Percentiles rank a stretch among this genome's conserved stretches.
Evolutionary conservation across 2,888 invertebrate genomes (phyloP).

Genomic region (Amorpha juglandis): DNA sequence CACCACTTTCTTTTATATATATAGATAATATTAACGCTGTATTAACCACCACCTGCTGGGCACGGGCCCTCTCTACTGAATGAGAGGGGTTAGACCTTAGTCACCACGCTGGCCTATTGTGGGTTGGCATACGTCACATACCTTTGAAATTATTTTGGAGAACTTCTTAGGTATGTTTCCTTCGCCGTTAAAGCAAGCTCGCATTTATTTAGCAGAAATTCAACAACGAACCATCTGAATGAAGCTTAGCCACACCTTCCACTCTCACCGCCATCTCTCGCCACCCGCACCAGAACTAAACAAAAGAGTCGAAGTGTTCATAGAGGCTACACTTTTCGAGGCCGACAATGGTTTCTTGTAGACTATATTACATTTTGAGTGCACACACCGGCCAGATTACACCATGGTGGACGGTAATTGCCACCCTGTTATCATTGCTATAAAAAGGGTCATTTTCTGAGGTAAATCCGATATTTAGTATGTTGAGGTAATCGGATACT

Average conservation of each 20-base stretch:
- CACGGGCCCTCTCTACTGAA: too few species aligned
- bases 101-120: too few species aligned
- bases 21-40: too few species aligned
- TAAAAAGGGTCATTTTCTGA: neutral
- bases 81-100: too few species aligned
- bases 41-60: too few species aligned
- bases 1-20: too few species aligned
- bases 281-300: conserved; percentile 30
- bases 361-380: conserved; percentile 47
- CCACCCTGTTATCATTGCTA: conserved; percentile 8
- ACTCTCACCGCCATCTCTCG: conserved; percentile 29
- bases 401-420: conserved; percentile 3
- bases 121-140: too few species aligned
- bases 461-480: neutral
- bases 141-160: too few species aligned
- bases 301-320: conserved; percentile 50
- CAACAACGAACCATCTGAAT: neutral
- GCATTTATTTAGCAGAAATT: neutral
- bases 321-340: conserved; percentile 49
- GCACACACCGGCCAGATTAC: conserved; percentile 30
- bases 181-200: neutral
- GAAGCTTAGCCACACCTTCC: neutral
- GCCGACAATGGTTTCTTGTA: conserved; percentile 47
- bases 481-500: neutral
- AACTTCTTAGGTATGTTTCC: too few species aligned